Evolutionary conservation across 2,888 invertebrate genomes (phyloP), one percentile per base, ranked within the genome.

Genomic region (Chrysolina haemoptera): DNA sequence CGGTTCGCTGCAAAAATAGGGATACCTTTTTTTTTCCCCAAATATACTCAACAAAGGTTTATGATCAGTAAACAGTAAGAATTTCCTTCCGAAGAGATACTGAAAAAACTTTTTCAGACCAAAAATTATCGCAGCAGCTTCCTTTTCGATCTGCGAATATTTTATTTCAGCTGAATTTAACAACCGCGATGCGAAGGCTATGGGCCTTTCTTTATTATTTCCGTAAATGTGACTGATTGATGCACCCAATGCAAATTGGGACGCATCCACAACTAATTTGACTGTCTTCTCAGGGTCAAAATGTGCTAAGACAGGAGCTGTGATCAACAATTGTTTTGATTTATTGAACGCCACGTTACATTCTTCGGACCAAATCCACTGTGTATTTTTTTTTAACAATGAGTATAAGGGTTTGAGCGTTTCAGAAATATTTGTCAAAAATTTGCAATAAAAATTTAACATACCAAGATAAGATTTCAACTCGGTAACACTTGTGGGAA

Each of bases 381-480:
- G 3, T 35, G 35, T 35, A 8, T 35, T 35, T 35, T 35, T 27
- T 8, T 35, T 35, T 8, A 35, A 35, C 4, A 35, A 8, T 6
- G 8, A 35, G 8, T 35, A 35, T 35, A 35, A 35, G 0, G 35
- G 35, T 35, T 35, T 35, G 0, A 35, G 35, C 35, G 35, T 18
- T 12, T 3, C 14, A 66, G 20, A 68, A 35, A 68, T 73, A 50
- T 75, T 75, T 53, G 73, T n/a, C 35, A 70, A 22, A 62, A 55
- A 50, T 55, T 55, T 62, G 18, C 62, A 76, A 74, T 20, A 72
- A 63, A 18, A 76, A 69, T 11, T 64, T 12, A 27, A 75, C 14
- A 40, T 75, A 20, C 3, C 4, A 8, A 1, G 67, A 41, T 9
- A 50, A 40, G 20, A 74, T 74, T 68, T 65, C 71, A 65, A 63